Evolutionary conservation across 2,797 vertebrate genomes (phyloP).

Genomic region (Pangasius djambal): DNA sequence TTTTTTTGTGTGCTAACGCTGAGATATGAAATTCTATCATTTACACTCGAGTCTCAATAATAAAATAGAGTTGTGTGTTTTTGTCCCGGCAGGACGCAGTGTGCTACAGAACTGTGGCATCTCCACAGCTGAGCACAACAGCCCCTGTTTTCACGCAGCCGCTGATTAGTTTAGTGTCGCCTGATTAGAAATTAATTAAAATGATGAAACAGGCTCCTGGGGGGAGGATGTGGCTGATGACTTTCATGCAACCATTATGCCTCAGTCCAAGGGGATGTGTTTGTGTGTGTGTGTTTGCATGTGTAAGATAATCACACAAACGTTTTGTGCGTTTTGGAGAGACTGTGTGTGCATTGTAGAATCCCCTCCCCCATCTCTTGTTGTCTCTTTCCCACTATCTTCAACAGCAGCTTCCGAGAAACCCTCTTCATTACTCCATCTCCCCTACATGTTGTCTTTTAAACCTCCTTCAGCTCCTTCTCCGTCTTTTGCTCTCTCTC

Average conservation of each 20-base stretch:
- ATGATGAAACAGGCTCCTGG: slow-evolving; percentile 93
- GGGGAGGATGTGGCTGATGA: slow-evolving; percentile 56
- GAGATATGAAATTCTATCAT: slow-evolving; percentile 5
- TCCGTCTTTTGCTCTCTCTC: not conserved
- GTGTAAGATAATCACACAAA: slow-evolving; percentile 37
- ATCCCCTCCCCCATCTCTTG: slow-evolving; percentile 57
- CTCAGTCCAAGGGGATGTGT: slow-evolving; percentile 56
- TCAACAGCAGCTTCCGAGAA: slow-evolving; percentile 37
- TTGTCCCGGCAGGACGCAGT: slow-evolving; percentile 28
- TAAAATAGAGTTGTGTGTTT: slow-evolving; percentile 35
- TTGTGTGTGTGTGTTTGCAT: slow-evolving; percentile 43
- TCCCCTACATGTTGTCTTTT: slow-evolving; percentile 36
- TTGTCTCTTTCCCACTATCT: slow-evolving; percentile 59
- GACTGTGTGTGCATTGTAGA: slow-evolving; percentile 67
- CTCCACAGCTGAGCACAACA: slow-evolving; percentile 69
- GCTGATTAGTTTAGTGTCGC: slow-evolving; percentile 95
- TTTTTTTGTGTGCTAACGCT: not conserved
- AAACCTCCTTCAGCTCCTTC: slow-evolving; percentile 29
- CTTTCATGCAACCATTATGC: slow-evolving; percentile 58
- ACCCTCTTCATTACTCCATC: slow-evolving; percentile 15
- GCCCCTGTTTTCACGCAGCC: slow-evolving; percentile 80
- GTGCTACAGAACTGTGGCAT: slow-evolving; percentile 33
- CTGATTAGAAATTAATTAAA: slow-evolving; percentile 91
- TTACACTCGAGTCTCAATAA: slow-evolving; percentile 8
- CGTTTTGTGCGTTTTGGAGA: slow-evolving; percentile 25